A percentile compares a stretch with the other conserved stretches of the same genome.
Conservation (phyloP, 2,797 vertebrate species). For the Crocidura indochinensis region DNA sequence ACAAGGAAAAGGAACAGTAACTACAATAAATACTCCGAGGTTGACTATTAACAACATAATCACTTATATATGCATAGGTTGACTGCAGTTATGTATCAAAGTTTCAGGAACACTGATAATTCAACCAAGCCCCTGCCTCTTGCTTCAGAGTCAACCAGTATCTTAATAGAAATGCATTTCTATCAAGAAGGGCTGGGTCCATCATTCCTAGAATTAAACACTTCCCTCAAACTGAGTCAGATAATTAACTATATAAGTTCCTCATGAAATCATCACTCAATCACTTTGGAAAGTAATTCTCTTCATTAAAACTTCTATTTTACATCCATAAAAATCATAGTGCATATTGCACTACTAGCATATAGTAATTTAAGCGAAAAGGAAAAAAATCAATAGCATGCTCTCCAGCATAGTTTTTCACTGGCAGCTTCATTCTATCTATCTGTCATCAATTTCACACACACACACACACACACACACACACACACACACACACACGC, state of each 20-base stretch:
- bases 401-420: conserved; percentile 4
- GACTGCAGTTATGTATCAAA: conserved; percentile 64
- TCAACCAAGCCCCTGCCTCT: conserved; percentile 74
- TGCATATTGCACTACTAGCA: conserved; percentile 42
- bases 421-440: conserved; percentile 62
- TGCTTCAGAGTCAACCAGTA: conserved; percentile 74
- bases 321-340: conserved; percentile 68
- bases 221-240: conserved; percentile 72
- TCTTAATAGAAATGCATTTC: conserved; percentile 77
- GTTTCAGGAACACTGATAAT: conserved; percentile 65
- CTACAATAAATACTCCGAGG: background rate
- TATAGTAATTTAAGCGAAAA: conserved; percentile 65
- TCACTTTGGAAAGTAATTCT: conserved; percentile 61
- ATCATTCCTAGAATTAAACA: conserved; percentile 54
- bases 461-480: background rate
- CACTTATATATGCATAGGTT: conserved; percentile 70
- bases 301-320: conserved; percentile 57
- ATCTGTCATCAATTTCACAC: conserved; percentile 32
- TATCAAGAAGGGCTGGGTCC: conserved; percentile 22
- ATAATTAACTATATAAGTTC: conserved; percentile 69
- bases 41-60: conserved; percentile 75
- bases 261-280: conserved; percentile 69
- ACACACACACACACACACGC: background rate
- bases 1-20: conserved; percentile 10
- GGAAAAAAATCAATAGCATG: conserved; percentile 71